Evolutionary conservation across 2,888 invertebrate genomes (phyloP), one percentile per base, ranked within the genome.

Genomic region (Drosophila subsilvestris): DNA sequence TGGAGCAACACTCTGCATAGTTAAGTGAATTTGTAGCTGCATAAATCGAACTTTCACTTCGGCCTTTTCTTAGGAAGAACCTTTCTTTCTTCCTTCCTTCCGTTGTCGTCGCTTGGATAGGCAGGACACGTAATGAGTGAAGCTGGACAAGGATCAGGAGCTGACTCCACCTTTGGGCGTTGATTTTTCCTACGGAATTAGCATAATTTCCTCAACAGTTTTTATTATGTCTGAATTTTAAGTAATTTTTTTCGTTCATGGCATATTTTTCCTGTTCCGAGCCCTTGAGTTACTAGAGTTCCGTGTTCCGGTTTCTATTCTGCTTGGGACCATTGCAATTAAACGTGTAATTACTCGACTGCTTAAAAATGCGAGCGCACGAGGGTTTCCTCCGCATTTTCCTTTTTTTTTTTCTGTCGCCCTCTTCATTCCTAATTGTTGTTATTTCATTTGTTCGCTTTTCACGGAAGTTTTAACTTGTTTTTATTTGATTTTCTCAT

Each of bases 291-390:
- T 37, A 7, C 37, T 14, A 7, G 7, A 7, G 37, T 37, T 37
- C 37, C n/a, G n/a, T 37, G n/a, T 37, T 37, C 14, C 5, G 32
- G 5, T 5, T 37, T 37, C 14, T 37, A 14, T 37, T 37, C 37
- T 37, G 14, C 37, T n/a, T n/a, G 60, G 69, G 58, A 82, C 78
- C 81, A 75, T 84, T 89, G 89, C 91, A 90, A 91, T 91, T 91
- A 91, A 91, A 91, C 87, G 90, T 90, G 91, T 91, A 91, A 91
- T 91, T 91, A 91, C 90, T 75, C 67, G 75, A 79, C 79, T 87
- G 80, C 83, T 87, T 83, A 75, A 80, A 78, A 80, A 82, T 82
- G 76, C 83, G 66, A 78, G 60, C 63, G 70, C 53, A 63, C 53
- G 37, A 48, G 62, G 50, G 44, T 42, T 50, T 42, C 32, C 17